Base-by-base conservation (phyloP, 1,140 invertebrate genomes). In the Drosophila sp. region DNA sequence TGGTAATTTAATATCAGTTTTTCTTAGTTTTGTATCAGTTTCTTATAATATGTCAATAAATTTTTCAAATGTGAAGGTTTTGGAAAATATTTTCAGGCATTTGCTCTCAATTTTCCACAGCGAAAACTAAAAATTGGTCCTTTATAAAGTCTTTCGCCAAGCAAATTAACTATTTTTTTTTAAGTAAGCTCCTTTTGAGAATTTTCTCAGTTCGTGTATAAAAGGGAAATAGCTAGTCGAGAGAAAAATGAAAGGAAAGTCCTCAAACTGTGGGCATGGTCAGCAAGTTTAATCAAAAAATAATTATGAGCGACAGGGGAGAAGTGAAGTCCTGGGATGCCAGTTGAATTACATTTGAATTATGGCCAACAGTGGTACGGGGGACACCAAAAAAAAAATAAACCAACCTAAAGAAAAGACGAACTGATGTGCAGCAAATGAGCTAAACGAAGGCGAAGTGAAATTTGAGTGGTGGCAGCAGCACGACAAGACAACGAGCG, bases 201-300 rank as follows among this genome's bases (percentile, higher is more conserved):
- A 50, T 50, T 50, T 50, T 50, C 25, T 8, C 11, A 25, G 38
- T 7, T 60, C 69, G 35, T 38, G 8, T 10, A 35, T 6, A 38
- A 66, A 74, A 67, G 30, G 60, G 56, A 73, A 50, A 68, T 50
- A 27, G 27, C 44, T 50, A 50, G 44, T 27, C 23, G 8, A 25
- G 44, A 23, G 23, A 50, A 50, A 27, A n/a, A 29, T 7, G 32
- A 10, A 58, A 4, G 56, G 30, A 27, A 50, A 50, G 27, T 50
- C 44, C 8, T 27, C 6, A 10, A 27, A 38, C 35, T 40, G 10
- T 54, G 63, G 32, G 50, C 50, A 32, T 58, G 11, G 8, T 38
- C 54, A 64, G 69, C 64, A 73, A 83, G 83, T 86, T 86, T 86
- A 86, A 86, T 86, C 83, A 86, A 86, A 86, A 86, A 86, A 87